Evolutionary conservation across 2,888 invertebrate species (phyloP).

Genomic region (Clepsis dumicolana): DNA sequence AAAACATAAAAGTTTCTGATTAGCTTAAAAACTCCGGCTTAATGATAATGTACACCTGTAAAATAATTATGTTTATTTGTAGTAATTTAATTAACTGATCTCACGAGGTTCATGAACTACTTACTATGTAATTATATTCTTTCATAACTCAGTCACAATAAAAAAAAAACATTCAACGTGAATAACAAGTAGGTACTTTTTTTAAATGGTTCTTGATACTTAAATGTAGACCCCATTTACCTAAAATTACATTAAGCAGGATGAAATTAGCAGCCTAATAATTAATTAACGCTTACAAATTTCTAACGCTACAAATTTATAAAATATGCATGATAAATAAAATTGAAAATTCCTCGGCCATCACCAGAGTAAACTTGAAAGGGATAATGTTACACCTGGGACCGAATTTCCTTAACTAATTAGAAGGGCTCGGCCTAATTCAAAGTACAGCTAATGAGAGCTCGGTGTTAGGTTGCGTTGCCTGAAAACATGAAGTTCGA

Average conservation of each 20-base stretch:
- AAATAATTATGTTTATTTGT: too few relatives aligned
- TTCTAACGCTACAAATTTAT: constrained; percentile 13
- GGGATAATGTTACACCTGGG: constrained; percentile 42
- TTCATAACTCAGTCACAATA: too few relatives aligned
- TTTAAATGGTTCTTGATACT: too few relatives aligned
- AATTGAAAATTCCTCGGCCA: constrained; percentile 34
- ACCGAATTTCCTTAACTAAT: constrained; percentile 40
- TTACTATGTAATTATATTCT: too few relatives aligned
- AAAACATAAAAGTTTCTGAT: too few relatives aligned
- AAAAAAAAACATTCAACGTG: too few relatives aligned
- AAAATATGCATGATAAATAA: constrained; percentile 36
- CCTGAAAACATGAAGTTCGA: constrained; percentile 2
- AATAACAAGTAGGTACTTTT: too few relatives aligned
- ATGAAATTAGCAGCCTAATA: not conserved
- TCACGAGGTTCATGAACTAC: too few relatives aligned
- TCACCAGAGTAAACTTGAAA: constrained; percentile 32
- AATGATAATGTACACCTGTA: too few relatives aligned
- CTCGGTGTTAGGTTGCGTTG: constrained; percentile 5
- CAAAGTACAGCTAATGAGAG: constrained; percentile 29
- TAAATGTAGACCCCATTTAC: not conserved
- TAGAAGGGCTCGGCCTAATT: constrained; percentile 34
- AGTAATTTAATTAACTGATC: too few relatives aligned
- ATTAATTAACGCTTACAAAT: not conserved
- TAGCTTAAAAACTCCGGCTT: too few relatives aligned
- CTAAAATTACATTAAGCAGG: not conserved